These are phyloP conservation scores for Silurus aristotelis DNA, from an alignment of 2,797 vertebrate genomes.

Conservation along the genomic window DNA sequence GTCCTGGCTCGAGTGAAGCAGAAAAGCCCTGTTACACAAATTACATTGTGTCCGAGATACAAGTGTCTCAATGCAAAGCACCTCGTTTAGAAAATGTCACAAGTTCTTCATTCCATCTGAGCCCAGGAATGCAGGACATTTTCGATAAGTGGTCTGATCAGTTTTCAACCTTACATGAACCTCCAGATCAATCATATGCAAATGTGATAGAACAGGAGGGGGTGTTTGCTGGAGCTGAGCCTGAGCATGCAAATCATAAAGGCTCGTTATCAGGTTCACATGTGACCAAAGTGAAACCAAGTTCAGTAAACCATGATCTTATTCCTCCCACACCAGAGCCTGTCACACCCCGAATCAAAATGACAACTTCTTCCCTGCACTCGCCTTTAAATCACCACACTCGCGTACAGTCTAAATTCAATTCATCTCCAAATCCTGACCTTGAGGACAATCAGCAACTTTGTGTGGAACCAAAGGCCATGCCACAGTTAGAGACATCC, in stretches of 20 bases:
- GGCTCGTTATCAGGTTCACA: constrained; percentile 31
- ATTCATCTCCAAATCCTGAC: constrained; percentile 17
- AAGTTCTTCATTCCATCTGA: constrained; percentile 73
- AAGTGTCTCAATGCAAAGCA: constrained; percentile 21
- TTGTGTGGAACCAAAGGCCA: constrained; percentile 25
- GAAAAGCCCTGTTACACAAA: constrained; percentile 43
- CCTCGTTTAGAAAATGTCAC: neutral
- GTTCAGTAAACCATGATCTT: constrained; percentile 65
- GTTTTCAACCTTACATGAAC: constrained; percentile 54
- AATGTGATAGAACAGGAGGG: constrained; percentile 14
- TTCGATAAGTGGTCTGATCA: constrained; percentile 84
- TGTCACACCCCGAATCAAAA: constrained; percentile 72
- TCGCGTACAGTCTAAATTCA: neutral
- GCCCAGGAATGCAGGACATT: constrained; percentile 84
- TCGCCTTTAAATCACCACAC: constrained; percentile 52
- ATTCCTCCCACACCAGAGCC: constrained; percentile 81
- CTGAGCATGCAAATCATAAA: constrained; percentile 9
- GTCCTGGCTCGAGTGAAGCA: constrained; percentile 4
- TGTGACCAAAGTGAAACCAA: constrained; percentile 31
- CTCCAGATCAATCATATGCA: constrained; percentile 16
- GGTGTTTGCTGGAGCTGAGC: neutral
- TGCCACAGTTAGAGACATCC: constrained; percentile 56
- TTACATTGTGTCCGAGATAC: constrained; percentile 35
- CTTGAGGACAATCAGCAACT: constrained; percentile 24
- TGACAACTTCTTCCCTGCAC: constrained; percentile 68